These are phyloP conservation scores for Indicator maculatus DNA, from an alignment of 2,113 vertebrate species.

Conservation along the genomic window DNA sequence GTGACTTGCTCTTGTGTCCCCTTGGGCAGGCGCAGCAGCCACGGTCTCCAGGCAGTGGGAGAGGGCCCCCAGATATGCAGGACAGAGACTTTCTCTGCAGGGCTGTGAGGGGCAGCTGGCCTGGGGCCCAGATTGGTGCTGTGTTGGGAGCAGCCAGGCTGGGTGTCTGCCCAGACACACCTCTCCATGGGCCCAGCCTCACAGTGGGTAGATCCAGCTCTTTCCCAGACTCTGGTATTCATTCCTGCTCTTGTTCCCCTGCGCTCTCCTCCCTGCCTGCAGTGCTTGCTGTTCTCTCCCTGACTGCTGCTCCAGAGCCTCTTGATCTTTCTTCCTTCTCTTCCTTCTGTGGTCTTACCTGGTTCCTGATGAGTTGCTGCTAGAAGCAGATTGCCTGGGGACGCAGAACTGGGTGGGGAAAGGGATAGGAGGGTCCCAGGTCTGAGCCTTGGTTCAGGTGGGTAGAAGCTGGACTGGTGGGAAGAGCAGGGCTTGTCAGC, in stretches of 20 bases:
- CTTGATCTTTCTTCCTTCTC: neutral
- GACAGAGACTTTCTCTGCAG: neutral
- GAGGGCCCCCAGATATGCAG: neutral
- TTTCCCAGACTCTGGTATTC: conserved; percentile 28
- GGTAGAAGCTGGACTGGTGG: neutral
- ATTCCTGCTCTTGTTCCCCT: neutral
- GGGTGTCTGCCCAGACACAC: neutral
- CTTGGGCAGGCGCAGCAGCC: neutral
- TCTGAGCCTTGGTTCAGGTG: neutral
- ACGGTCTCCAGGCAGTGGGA: conserved; percentile 31
- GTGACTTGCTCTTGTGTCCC: neutral
- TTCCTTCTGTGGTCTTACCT: neutral
- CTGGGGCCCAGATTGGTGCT: neutral
- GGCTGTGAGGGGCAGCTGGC: conserved; percentile 23
- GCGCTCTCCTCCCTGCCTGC: accelerated
- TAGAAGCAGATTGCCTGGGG: neutral
- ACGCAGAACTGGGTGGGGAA: neutral
- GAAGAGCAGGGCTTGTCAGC: neutral
- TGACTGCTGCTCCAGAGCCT: neutral
- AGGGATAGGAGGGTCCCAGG: neutral
- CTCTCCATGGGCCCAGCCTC: neutral
- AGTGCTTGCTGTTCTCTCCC: neutral
- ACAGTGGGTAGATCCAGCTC: neutral
- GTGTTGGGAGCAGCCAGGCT: neutral
- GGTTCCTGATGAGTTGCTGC: neutral